These are phyloP conservation scores for Epizoanthus illoricatus DNA, from an alignment of 92 coral and sea anemone species.

Conservation along the genomic window DNA sequence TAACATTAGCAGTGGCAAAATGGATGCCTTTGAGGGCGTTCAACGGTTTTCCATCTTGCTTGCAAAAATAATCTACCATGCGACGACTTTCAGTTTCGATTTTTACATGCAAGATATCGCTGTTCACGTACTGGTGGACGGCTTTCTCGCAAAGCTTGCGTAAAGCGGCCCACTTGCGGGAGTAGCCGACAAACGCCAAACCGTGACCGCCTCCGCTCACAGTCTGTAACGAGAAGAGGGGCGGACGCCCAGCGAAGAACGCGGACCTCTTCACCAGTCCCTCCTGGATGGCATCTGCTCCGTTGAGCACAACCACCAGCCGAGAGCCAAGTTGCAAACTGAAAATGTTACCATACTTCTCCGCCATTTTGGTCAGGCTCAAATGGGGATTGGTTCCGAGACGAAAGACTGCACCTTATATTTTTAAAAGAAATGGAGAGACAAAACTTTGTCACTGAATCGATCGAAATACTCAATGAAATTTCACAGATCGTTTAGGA, in stretches of 20 bases:
- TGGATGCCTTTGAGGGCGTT: constrained; percentile 44
- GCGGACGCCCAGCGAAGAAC: constrained; percentile 67
- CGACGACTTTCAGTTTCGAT: constrained; percentile 50
- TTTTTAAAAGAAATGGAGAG: too few relatives aligned
- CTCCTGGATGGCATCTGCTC: constrained; percentile 60
- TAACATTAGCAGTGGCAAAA: constrained; percentile 65
- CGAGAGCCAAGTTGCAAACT: constrained; percentile 67
- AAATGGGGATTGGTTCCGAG: constrained; percentile 48
- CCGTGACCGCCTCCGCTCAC: constrained; percentile 34
- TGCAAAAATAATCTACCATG: constrained; percentile 40
- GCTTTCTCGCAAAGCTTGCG: constrained; percentile 55
- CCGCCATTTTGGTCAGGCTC: constrained; percentile 52
- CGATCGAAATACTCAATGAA: too few relatives aligned
- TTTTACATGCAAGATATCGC: constrained; percentile 45
- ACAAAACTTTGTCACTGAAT: too few relatives aligned
- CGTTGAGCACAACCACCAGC: constrained; percentile 67
- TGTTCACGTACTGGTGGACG: constrained; percentile 54
- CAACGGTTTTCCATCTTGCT: constrained; percentile 42
- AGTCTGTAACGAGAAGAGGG: constrained; percentile 45
- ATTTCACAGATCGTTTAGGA: too few relatives aligned
- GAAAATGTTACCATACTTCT: constrained; percentile 69
- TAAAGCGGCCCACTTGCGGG: constrained; percentile 30
- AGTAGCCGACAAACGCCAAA: constrained; percentile 12
- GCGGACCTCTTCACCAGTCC: constrained; percentile 59
- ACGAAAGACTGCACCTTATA: constrained; percentile 40